Base-by-base conservation (phyloP, 1,140 invertebrate genomes). In the Sarcophaga peregrina region DNA sequence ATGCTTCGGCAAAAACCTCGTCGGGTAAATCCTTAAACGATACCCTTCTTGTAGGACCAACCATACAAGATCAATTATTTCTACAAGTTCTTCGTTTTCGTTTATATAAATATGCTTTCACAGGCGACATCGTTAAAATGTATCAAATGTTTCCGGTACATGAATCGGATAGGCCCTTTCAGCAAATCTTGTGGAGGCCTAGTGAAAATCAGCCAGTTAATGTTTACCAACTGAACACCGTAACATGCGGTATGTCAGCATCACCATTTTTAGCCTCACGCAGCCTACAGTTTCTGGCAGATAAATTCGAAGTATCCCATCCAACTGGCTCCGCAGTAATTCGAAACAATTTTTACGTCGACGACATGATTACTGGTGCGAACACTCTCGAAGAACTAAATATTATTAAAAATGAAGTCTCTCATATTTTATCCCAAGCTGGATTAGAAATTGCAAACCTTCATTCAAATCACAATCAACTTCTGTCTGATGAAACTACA, bases 281-380 rank as follows among this genome's bases (percentile, higher is more conserved):
- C n/a, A 85, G 83, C 25, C 78, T 91, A 3, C 85, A 86, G 17
- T 84, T 87, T 76, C 5, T 88, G 37, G 86, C 86, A 0, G 76
- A 80, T 15, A 83, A 83, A 68, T 80, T 84, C 8, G 81, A 85
- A 13, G 80, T 84, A 8, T 83, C 37, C 8, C 88, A 83, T 85
- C 84, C 87, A 47, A 20, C 72, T 8, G 87, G 85, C 20, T 78
- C 83, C 75, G 20, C 85, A 47, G 83, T 86, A 10, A 86, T 91
- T 46, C 47, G 50, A 58, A 85, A 83, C 20, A 88, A 91, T 84
- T 91, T 91, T 81, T 92, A 92, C 84, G 87, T 92, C 1, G 91
- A 92, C 82, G 91, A 92, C 85, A 92, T 83, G 91, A 92, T 85
- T 1, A 86, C 87, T 25, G 90, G 91, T 20, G 84, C 85, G 4